Evolutionary conservation across 2,797 vertebrate species (phyloP).

Genomic region (Girardinus metallicus): DNA sequence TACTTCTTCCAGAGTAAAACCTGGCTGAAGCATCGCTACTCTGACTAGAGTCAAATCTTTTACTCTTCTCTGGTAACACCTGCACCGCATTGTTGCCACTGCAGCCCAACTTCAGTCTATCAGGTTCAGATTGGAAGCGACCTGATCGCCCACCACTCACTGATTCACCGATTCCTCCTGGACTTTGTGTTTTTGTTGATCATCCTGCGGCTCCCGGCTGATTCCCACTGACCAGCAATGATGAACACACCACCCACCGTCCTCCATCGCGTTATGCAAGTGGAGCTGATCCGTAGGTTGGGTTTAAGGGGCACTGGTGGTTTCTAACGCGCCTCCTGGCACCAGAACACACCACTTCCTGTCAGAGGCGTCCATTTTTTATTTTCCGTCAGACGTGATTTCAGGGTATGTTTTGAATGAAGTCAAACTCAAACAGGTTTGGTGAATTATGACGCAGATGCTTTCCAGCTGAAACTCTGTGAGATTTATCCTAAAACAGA

Average conservation of each 20-base stretch:
- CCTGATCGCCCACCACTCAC: background rate
- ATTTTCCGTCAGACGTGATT: background rate
- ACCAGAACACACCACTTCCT: background rate
- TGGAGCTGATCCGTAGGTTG: slow-evolving; percentile 20
- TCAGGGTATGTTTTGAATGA: background rate
- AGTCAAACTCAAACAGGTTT: background rate
- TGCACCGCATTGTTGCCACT: background rate
- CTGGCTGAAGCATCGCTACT: no score
- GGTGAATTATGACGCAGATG: background rate
- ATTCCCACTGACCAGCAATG: slow-evolving; percentile 10
- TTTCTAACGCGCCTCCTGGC: background rate
- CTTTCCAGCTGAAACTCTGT: slow-evolving; percentile 15
- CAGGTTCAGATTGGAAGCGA: background rate
- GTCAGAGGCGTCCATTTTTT: background rate
- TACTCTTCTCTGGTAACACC: background rate
- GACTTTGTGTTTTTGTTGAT: slow-evolving; percentile 5
- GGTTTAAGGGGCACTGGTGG: background rate
- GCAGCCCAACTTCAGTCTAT: background rate
- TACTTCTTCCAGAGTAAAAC: no score
- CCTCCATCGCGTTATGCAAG: slow-evolving; percentile 18
- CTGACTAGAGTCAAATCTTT: no score
- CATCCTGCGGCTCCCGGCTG: slow-evolving; percentile 1
- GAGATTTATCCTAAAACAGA: slow-evolving; percentile 8
- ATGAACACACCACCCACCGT: slow-evolving; percentile 16
- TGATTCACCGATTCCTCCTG: slow-evolving; percentile 11